Conservation (phyloP, 2,113 vertebrate species). For the Pituophis catenifer region DNA sequence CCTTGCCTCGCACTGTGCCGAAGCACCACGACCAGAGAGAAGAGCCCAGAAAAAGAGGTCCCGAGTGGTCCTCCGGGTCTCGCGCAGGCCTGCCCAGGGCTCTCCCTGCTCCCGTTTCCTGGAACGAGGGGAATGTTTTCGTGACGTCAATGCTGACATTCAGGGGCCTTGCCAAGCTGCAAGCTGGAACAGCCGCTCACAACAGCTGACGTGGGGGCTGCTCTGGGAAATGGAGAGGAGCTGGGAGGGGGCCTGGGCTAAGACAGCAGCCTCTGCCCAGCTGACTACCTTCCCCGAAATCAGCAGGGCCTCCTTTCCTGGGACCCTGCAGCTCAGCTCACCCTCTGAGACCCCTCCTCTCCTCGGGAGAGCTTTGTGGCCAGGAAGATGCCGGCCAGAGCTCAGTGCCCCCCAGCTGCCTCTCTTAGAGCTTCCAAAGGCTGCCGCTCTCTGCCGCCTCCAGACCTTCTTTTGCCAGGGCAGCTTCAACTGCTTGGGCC, state of each 20-base stretch:
- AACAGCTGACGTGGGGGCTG: slow-evolving; percentile 44
- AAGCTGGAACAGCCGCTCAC: slow-evolving; percentile 38
- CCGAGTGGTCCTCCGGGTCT: not conserved
- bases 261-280: not conserved
- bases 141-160: slow-evolving; percentile 78
- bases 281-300: not conserved
- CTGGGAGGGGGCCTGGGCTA: not conserved
- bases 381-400: not conserved
- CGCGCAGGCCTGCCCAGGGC: not conserved
- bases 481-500: not conserved
- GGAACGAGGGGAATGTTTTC: slow-evolving; percentile 67
- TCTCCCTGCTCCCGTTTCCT: slow-evolving; percentile 50
- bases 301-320: not conserved
- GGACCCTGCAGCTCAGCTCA: not conserved
- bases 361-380: not conserved
- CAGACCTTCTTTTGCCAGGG: not conserved
- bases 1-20: not conserved
- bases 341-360: not conserved
- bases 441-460: not conserved
- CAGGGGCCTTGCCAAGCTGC: slow-evolving; percentile 57
- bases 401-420: not conserved
- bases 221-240: not conserved
- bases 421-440: too few species aligned
- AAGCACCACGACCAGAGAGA: not conserved
- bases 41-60: not conserved